Base-by-base conservation (phyloP, 2,113 vertebrate genomes). In the Climacteris rufus region DNA sequence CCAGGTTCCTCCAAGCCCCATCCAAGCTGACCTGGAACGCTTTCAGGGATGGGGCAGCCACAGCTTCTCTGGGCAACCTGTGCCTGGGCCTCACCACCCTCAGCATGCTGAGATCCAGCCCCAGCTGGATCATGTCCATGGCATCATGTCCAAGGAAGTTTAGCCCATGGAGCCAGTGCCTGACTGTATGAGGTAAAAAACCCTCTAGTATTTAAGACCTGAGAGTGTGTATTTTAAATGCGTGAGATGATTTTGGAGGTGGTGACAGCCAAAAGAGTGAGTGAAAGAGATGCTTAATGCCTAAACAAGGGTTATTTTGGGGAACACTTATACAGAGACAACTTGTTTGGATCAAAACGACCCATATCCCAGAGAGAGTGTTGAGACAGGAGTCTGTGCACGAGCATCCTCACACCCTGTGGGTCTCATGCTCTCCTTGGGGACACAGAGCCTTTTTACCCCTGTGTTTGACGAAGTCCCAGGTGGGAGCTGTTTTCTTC, bases 351-450 rank as follows among this genome's bases (percentile, higher is more conserved):
- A 13, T 37, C 30, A 47, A 93, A 79, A 42, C 23, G 45, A 70
- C 33, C 39, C 35, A 1, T 22, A 8, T 54, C n/a, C 53, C 9
- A 1, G 52, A 65, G 63, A 35, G 52, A 42, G 39, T 3, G 7
- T 13, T 33, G 21, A 79, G 24, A 7, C 21, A 37, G 35, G 54
- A 79, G 16, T 35, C 17, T 37, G 25, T 40, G 27, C 23, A 31
- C 0, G 2, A 84, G 42, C 72, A 40, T 33, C 21, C 21, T 57
- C 57, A 66, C 21, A 16, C 8, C 79, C 33, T 0, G 0, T 18
- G 13, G 33, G 16, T 52, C 72, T 50, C 35, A 3, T 0, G 6
- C 15, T 31, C 35, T 66, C 52, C 49, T 20, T 33, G 28, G 42
- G 37, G 40, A 23, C 40, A 23, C 22, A 20, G 53, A 19, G 17